These are phyloP conservation scores for Sphecodes monilicornis DNA, from an alignment of 2,888 invertebrate species.

Conservation along the genomic window DNA sequence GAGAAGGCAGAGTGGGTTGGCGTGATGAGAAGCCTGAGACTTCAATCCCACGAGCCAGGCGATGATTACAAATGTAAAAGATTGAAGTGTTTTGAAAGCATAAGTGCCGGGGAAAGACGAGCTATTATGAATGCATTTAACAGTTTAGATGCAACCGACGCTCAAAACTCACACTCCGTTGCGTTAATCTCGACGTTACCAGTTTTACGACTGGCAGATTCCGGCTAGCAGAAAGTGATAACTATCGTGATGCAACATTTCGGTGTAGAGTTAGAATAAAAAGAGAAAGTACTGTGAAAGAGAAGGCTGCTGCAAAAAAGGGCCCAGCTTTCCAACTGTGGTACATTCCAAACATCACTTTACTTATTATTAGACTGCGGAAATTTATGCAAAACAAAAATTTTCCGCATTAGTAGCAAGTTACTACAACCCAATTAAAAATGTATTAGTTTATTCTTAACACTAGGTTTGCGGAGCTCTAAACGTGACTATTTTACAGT, in stretches of 20 bases:
- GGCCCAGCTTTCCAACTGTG: background rate
- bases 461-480: too few relatives aligned
- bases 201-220: constrained; percentile 3
- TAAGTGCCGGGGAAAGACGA: constrained; percentile 4
- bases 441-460: too few relatives aligned
- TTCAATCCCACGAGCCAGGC: constrained; percentile 4
- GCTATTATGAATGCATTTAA: constrained; percentile 4
- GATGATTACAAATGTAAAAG: constrained; percentile 11
- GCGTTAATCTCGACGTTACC: background rate
- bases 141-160: constrained; percentile 4
- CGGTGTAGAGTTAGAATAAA: background rate
- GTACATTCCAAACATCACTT: background rate
- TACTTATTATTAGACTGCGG: background rate
- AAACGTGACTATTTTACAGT: too few relatives aligned
- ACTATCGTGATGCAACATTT: constrained; percentile 3
- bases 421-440: too few relatives aligned
- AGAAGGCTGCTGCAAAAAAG: background rate
- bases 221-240: background rate
- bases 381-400: background rate
- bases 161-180: background rate
- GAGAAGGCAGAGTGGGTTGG: background rate
- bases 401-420: too few relatives aligned
- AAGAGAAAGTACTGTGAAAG: background rate
- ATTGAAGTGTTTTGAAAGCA: constrained; percentile 12
- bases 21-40: background rate